Conservation (phyloP, 2,888 invertebrate species). For the Pristionchus arcanus region DNA sequence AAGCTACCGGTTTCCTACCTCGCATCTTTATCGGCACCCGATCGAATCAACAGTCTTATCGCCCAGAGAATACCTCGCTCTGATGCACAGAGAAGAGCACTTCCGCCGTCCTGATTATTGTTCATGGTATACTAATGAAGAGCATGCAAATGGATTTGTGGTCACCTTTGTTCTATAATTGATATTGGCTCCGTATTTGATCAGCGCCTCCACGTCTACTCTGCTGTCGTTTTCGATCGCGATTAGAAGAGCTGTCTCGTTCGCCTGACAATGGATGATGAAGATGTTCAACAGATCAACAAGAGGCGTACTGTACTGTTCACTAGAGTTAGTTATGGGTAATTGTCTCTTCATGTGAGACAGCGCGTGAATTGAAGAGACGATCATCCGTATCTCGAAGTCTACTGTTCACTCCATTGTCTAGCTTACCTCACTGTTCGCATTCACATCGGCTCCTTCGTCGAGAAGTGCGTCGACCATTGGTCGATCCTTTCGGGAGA, state of each 20-base stretch:
- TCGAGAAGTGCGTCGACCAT: constrained; percentile 91
- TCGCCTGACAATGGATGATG: constrained; percentile 13
- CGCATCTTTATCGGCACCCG: constrained; percentile 58
- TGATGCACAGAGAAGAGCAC: constrained; percentile 92
- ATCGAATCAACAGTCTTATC: constrained; percentile 84
- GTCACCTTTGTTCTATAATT: constrained; percentile 49
- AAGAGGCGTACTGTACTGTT: background rate
- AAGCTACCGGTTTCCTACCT: background rate
- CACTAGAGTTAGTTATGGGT: too few species aligned
- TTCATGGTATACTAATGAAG: background rate
- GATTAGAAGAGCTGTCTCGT: constrained; percentile 49
- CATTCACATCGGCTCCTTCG: constrained; percentile 92
- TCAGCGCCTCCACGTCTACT: constrained; percentile 30
- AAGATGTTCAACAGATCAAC: background rate
- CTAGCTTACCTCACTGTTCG: constrained; percentile 85
- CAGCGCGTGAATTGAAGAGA: too few species aligned
- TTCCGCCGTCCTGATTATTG: constrained; percentile 88
- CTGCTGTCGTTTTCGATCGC: constrained; percentile 51
- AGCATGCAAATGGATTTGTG: background rate
- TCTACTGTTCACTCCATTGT: too few species aligned
- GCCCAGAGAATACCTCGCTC: constrained; percentile 93
- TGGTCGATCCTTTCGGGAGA: constrained; percentile 91
- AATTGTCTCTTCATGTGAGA: too few species aligned
- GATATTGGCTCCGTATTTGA: constrained; percentile 51
- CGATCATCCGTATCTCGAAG: too few species aligned